These are phyloP conservation scores for Burhinus oedicnemus DNA, from an alignment of 2,113 vertebrate species.

Conservation along the genomic window DNA sequence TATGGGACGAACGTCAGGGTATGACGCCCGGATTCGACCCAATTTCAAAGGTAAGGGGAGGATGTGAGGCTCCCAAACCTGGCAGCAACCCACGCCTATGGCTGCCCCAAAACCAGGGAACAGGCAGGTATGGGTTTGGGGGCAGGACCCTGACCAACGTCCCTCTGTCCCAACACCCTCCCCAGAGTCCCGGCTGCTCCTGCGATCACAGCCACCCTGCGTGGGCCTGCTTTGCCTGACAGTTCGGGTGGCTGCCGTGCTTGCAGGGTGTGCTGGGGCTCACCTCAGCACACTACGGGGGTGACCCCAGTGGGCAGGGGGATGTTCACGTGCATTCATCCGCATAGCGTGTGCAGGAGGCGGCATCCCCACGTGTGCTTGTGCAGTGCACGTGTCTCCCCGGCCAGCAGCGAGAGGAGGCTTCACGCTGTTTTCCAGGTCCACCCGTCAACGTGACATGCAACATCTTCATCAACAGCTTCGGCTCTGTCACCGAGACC, in stretches of 20 bases:
- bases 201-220: fast-evolving
- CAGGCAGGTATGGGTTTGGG: background rate
- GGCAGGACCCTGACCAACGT: background rate
- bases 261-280: background rate
- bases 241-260: fast-evolving
- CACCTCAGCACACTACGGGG: background rate
- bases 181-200: background rate
- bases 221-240: background rate
- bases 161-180: background rate
- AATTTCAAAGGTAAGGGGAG: slow-evolving; percentile 91
- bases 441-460: slow-evolving; percentile 94
- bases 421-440: slow-evolving; percentile 73
- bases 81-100: fast-evolving
- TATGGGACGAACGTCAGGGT: slow-evolving; percentile 92
- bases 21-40: slow-evolving; percentile 92
- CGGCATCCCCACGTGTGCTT: fast-evolving
- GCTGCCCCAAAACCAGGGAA: background rate
- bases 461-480: slow-evolving; percentile 98
- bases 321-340: background rate
- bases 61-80: background rate
- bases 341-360: fast-evolving
- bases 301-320: background rate
- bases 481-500: slow-evolving; percentile 92
- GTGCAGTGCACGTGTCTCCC: fast-evolving
- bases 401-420: background rate